Percentiles rank a stretch among this genome's conserved stretches.
These are phyloP conservation scores for Oreochromis spilurus DNA, from an alignment of 2,113 vertebrate species.

Conservation along the genomic window DNA sequence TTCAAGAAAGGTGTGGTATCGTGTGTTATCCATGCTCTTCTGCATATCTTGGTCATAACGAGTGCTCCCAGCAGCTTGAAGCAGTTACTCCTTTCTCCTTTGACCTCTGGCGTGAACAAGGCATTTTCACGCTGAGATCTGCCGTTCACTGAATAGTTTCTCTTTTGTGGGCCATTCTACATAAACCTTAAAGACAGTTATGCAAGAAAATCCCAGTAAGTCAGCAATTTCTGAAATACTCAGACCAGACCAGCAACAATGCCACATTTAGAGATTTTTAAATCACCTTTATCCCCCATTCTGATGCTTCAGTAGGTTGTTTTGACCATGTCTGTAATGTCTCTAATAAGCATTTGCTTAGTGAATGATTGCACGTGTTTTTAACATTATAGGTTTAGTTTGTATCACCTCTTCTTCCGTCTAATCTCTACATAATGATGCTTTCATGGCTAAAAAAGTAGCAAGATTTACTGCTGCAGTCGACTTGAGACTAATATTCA, in stretches of 20 bases:
- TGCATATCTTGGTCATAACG: not conserved
- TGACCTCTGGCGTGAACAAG: not conserved
- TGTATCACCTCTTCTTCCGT: not conserved
- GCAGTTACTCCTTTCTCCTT: not conserved
- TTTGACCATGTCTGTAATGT: not conserved
- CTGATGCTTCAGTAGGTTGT: not conserved
- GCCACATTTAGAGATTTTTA: not conserved
- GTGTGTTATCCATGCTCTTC: not conserved
- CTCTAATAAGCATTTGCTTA: not conserved
- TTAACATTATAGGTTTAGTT: not conserved
- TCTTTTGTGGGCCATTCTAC: not conserved
- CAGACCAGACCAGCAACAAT: not conserved
- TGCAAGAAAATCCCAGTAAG: not conserved
- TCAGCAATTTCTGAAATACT: not conserved
- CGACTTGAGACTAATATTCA: rapidly evolving
- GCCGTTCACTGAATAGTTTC: not conserved
- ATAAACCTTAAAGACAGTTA: not conserved
- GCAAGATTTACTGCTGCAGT: not conserved
- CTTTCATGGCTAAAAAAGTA: not conserved
- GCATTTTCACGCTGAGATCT: not conserved
- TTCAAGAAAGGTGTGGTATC: not conserved
- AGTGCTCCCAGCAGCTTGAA: not conserved
- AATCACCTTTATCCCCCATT: not conserved
- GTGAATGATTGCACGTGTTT: not conserved
- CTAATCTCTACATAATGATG: not conserved